Percentiles rank a stretch among this genome's conserved stretches.
phyloP scores from a whole-genome alignment of 2,797 vertebrate genomes.

The Pteronotus mesoamericanus region DNA sequence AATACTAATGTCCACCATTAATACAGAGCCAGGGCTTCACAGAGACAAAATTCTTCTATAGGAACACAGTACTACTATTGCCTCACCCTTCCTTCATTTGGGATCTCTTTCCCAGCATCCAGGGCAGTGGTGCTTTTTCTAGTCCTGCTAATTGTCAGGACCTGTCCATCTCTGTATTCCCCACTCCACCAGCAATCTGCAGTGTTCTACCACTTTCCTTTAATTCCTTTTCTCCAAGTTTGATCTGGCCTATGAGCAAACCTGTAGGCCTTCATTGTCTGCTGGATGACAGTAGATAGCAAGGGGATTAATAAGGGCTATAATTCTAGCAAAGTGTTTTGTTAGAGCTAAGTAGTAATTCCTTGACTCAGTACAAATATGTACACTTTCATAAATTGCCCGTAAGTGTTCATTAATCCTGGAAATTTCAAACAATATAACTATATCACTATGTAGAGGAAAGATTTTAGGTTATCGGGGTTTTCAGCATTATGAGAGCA shows the following conservation, averaged over 20 bases:
- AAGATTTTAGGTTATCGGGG: neutral
- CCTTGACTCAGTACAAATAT: neutral
- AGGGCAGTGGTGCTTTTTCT: neutral
- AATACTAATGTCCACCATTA: neutral
- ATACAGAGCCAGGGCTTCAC: neutral
- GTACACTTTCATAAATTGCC: neutral
- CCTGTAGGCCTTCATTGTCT: neutral
- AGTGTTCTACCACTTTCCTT: neutral
- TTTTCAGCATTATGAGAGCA: slow-evolving; percentile 1
- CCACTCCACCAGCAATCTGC: neutral
- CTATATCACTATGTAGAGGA: neutral
- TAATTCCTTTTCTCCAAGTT: neutral
- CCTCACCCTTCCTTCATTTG: neutral
- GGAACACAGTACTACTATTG: neutral
- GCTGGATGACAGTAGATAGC: neutral
- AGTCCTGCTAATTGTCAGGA: neutral
- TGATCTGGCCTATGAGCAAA: neutral
- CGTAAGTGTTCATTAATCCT: neutral
- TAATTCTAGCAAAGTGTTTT: neutral
- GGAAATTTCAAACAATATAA: slow-evolving; percentile 19
- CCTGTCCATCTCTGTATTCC: too few species aligned
- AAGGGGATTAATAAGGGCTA: neutral
- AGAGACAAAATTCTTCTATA: neutral
- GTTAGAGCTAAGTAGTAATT: neutral
- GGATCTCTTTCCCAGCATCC: neutral